A percentile compares a stretch with the other conserved stretches of the same genome.
Conservation (phyloP, 2,797 vertebrate species). For the Salarias fasciatus region DNA sequence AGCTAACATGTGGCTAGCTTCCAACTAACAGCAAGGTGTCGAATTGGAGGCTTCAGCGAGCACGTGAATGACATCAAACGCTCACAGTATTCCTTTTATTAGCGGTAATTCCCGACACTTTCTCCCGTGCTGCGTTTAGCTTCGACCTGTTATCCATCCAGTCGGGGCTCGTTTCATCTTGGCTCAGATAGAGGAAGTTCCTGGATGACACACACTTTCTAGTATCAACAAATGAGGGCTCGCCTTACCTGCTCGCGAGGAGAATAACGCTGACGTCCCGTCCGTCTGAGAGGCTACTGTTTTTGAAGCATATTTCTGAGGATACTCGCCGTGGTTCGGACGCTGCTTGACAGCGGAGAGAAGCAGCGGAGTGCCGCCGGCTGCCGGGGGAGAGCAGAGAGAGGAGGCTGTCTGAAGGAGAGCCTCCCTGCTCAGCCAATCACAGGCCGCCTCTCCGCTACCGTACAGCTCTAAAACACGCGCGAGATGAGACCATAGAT, state of each 20-base stretch:
- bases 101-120: not conserved
- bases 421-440: slow-evolving; percentile 61
- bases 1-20: slow-evolving; percentile 25
- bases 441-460: slow-evolving; percentile 42
- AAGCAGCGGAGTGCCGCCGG: not conserved
- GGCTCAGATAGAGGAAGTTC: slow-evolving; percentile 41
- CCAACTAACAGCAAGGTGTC: not conserved
- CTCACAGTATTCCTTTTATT: not conserved
- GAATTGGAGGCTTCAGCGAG: not conserved
- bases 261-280: not conserved
- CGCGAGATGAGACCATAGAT: not conserved
- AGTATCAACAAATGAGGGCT: not conserved
- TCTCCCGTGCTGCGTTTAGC: not conserved
- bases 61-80: not conserved
- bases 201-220: slow-evolving; percentile 8
- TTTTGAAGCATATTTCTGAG: slow-evolving; percentile 21
- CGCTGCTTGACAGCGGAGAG: not conserved
- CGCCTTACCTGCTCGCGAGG: slow-evolving; percentile 47
- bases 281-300: not conserved
- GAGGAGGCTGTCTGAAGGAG: not conserved
- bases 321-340: not conserved
- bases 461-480: slow-evolving; percentile 42
- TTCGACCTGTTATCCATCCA: slow-evolving; percentile 41
- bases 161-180: not conserved
- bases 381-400: not conserved